Evolutionary conservation across 2,113 vertebrate species (phyloP).

Genomic region (Actenoides lindsayi): DNA sequence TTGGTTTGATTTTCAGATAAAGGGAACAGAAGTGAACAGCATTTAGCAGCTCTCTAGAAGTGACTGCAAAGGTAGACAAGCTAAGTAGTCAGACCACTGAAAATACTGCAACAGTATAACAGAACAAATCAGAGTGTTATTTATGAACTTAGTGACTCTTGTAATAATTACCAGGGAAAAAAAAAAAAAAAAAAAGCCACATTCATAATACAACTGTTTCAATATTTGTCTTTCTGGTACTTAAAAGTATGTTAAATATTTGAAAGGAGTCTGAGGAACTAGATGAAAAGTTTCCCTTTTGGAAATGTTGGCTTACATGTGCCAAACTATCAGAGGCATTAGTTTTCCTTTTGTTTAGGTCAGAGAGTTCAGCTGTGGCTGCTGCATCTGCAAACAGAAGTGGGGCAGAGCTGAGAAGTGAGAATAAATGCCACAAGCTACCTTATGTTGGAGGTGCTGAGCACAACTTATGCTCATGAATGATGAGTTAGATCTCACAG

Average conservation of each 20-base stretch:
- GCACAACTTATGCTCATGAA: neutral
- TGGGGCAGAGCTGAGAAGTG: neutral
- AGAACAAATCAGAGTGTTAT: neutral
- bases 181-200: rapidly evolving
- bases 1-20: neutral
- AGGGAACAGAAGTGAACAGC: neutral
- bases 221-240: neutral
- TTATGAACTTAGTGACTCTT: neutral
- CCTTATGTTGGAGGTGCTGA: neutral
- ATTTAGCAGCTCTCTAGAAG: neutral
- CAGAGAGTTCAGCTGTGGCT: neutral
- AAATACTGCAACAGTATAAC: neutral
- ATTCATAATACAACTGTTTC: neutral
- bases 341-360: neutral
- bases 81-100: neutral
- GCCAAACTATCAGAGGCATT: neutral
- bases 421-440: neutral
- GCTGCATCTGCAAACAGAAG: neutral
- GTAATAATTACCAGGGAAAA: neutral
- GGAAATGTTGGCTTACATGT: neutral
- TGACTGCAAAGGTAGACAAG: neutral
- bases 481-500: neutral
- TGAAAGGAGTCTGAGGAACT: neutral
- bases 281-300: neutral
- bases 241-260: neutral